These are phyloP conservation scores for Myotis pilosus DNA, from an alignment of 2,797 vertebrate genomes.

Conservation along the genomic window DNA sequence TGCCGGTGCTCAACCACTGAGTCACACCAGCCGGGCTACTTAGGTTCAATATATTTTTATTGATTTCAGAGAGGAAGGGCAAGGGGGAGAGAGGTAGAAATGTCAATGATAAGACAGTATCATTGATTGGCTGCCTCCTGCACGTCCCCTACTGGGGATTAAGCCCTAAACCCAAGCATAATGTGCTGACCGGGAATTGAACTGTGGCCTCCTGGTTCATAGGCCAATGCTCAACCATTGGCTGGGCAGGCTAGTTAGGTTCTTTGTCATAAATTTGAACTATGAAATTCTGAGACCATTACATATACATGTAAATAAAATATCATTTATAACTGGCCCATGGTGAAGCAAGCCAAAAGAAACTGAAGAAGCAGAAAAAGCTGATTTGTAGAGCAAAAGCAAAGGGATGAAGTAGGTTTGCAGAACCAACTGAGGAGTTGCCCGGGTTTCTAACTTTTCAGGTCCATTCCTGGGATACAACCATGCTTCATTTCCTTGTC, in stretches of 20 bases:
- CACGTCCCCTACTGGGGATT: no score
- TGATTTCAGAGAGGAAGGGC: no score
- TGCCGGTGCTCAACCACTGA: no score
- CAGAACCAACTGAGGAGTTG: not conserved
- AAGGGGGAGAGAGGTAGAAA: no score
- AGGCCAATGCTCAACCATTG: no score
- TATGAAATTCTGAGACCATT: not conserved
- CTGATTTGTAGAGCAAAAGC: not conserved
- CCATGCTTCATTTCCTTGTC: not conserved
- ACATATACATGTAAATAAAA: not conserved
- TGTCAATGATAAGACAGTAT: no score
- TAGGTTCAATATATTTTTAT: no score
- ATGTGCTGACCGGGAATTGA: no score
- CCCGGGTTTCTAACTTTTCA: not conserved
- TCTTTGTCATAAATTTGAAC: not conserved
- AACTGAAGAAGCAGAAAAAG: not conserved
- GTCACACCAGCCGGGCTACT: no score
- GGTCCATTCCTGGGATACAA: not conserved
- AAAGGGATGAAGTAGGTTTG: not conserved
- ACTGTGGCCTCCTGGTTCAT: no score
- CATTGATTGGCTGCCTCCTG: no score
- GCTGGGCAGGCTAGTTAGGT: not conserved
- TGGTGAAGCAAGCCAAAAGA: not conserved
- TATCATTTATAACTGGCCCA: constrained; percentile 9
- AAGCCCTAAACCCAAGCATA: no score